Evolutionary conservation across 1,140 invertebrate genomes (phyloP), one percentile per base, ranked within the genome.

Genomic region (Apis laboriosa): DNA sequence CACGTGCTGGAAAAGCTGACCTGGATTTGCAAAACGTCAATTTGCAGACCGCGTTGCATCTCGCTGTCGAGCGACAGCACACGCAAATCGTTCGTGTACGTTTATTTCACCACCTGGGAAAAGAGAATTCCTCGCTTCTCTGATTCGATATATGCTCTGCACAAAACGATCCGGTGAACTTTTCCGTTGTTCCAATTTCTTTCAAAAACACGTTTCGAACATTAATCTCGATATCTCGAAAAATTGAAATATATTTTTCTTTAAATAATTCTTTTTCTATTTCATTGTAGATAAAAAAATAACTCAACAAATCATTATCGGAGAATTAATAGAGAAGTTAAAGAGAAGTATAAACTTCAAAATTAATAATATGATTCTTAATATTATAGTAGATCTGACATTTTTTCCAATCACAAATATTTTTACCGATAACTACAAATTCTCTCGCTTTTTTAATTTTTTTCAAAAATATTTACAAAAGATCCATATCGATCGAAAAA

Each of bases 1-100:
- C 98, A 7, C 96, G 97, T 80, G 95, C 97, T 93, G 98, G 98
- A 56, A 97, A 98, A 90, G 98, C 98, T 5, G 97, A 98, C 90
- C 97, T 99, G 95, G 98, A 99, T 93, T 94, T 99, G 53, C 98
- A 99, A 94, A 97, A 97, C 95, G 97, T 99, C 15, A 99, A 99
- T 95, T 94, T 99, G n/a, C 98, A 99, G 94, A 99, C 98, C 9
- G 98, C 98, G 0, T 94, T 99, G 49, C 98, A 99, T 94, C 95
- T 99, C 58, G 98, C 98, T 0, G 98, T 99, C 24, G 98, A 99
- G 94, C 94, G 98, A 64, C 98, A 99, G 89, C 98, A 99, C 93
- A 98, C 98, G 17, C 98, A 99, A 93, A 99, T 99, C 87, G 98
- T 99, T 61, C 95, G 97, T 92, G 96, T 97, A 94, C 92, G 93